A percentile compares a stretch with the other conserved stretches of the same genome.
Evolutionary conservation across 2,888 invertebrate species (phyloP).

Genomic region (Cataglyphis rosenhaueri): DNA sequence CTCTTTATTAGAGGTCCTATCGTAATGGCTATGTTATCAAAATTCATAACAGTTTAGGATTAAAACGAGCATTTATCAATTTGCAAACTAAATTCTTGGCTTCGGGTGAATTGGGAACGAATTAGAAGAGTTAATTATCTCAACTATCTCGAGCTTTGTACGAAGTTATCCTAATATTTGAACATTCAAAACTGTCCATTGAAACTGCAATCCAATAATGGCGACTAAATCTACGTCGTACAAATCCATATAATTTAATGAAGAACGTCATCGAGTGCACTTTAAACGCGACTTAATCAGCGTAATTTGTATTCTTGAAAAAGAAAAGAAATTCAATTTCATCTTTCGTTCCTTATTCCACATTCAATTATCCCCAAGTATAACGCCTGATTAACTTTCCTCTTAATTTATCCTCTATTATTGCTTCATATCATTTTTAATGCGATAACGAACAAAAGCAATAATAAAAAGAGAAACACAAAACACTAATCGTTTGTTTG

Average conservation of each 20-base stretch:
- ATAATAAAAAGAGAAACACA: not conserved
- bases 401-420: not conserved
- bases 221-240: not conserved
- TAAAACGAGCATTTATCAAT: conserved; percentile 3
- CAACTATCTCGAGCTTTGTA: not conserved
- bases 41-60: not conserved
- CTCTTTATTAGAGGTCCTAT: not conserved
- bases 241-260: conserved; percentile 26
- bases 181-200: conserved; percentile 1
- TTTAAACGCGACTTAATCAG: conserved; percentile 25
- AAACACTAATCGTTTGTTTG: conserved; percentile 2
- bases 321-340: not conserved
- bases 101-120: not conserved
- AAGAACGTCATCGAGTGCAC: conserved; percentile 23
- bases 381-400: not conserved
- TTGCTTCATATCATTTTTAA: not conserved
- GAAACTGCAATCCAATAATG: conserved; percentile 32
- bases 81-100: conserved; percentile 10
- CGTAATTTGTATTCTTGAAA: conserved; percentile 28
- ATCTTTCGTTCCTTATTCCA: not conserved
- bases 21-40: not conserved
- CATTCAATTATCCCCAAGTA: not conserved
- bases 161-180: conserved; percentile 19
- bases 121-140: conserved; percentile 29
- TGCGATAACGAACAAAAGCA: not conserved